phyloP scores from a whole-genome alignment of 2,888 invertebrate genomes.

The Eupithecia abbreviata region DNA sequence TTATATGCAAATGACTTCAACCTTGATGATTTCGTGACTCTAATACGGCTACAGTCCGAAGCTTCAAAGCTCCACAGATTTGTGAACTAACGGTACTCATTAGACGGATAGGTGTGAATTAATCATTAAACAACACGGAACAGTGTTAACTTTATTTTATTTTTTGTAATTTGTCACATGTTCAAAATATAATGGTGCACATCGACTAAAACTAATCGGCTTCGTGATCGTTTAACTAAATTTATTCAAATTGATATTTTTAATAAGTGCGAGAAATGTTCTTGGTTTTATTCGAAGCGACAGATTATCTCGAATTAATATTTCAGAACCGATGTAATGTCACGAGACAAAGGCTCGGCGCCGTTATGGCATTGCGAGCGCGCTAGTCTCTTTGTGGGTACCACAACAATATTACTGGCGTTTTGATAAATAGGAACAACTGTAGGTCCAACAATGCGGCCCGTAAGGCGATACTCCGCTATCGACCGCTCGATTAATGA shows the following conservation, averaged over 20 bases:
- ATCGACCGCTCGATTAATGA: slow-evolving; percentile 82
- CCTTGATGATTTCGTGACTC: slow-evolving; percentile 78
- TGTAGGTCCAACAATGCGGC: slow-evolving; percentile 77
- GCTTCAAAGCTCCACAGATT: slow-evolving; percentile 61
- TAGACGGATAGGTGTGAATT: slow-evolving; percentile 58
- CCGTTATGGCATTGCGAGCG: slow-evolving; percentile 62
- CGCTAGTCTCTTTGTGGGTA: slow-evolving; percentile 67
- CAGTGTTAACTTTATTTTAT: slow-evolving; percentile 43
- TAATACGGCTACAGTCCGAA: slow-evolving; percentile 67
- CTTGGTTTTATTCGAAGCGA: slow-evolving; percentile 39
- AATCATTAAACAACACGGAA: slow-evolving; percentile 48
- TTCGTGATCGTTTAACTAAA: slow-evolving; percentile 31
- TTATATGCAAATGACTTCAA: slow-evolving; percentile 82
- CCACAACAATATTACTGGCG: slow-evolving; percentile 78
- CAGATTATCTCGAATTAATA: slow-evolving; percentile 67
- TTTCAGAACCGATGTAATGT: slow-evolving; percentile 73
- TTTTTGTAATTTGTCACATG: slow-evolving; percentile 42
- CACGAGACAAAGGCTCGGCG: slow-evolving; percentile 69
- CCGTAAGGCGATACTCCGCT: slow-evolving; percentile 80
- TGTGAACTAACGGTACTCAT: slow-evolving; percentile 60
- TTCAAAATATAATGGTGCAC: slow-evolving; percentile 32
- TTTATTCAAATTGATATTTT: slow-evolving; percentile 32
- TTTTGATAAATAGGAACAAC: slow-evolving; percentile 83
- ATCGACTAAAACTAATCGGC: slow-evolving; percentile 35
- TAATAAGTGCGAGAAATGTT: slow-evolving; percentile 35